phyloP scores from a whole-genome alignment of 2,888 invertebrate species.

The Aquatica leii region DNA sequence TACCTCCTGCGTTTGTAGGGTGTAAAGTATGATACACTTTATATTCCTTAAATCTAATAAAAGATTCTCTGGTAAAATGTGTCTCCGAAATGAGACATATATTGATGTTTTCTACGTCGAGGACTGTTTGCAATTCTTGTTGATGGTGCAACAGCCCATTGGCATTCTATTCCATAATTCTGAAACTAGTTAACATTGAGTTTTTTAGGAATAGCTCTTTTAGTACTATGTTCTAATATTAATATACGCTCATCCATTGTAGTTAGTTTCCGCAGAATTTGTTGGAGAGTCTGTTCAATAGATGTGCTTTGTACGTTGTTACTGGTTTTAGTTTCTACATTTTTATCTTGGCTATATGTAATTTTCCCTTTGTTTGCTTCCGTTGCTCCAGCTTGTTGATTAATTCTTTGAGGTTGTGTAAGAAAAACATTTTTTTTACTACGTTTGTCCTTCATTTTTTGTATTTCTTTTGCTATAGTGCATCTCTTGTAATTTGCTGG shows the following conservation, averaged over 20 bases:
- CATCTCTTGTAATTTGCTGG: constrained; percentile 20
- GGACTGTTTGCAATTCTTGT: too few relatives aligned
- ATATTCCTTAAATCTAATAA: too few relatives aligned
- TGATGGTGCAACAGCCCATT: too few relatives aligned
- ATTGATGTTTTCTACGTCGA: too few relatives aligned
- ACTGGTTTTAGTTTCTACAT: constrained; percentile 3
- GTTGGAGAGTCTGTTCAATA: constrained; percentile 16
- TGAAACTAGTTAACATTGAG: too few relatives aligned
- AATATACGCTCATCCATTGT: constrained; percentile 29
- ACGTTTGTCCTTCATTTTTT: constrained; percentile 8
- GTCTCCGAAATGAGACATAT: too few relatives aligned
- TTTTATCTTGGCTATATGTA: constrained; percentile 12
- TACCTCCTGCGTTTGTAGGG: too few relatives aligned
- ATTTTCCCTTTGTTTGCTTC: constrained; percentile 11
- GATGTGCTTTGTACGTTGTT: constrained; percentile 13
- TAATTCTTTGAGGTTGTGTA: constrained; percentile 21
- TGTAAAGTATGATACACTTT: too few relatives aligned
- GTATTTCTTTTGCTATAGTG: neutral
- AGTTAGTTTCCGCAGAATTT: constrained; percentile 27
- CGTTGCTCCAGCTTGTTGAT: constrained; percentile 7
- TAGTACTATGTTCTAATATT: constrained; percentile 31
- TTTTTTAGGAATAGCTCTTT: too few relatives aligned
- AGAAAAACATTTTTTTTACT: constrained; percentile 17
- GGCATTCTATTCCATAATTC: too few relatives aligned
- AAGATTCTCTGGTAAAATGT: too few relatives aligned